Base-by-base conservation (phyloP, 2,113 vertebrate species). In the Pseudonaja textilis region DNA sequence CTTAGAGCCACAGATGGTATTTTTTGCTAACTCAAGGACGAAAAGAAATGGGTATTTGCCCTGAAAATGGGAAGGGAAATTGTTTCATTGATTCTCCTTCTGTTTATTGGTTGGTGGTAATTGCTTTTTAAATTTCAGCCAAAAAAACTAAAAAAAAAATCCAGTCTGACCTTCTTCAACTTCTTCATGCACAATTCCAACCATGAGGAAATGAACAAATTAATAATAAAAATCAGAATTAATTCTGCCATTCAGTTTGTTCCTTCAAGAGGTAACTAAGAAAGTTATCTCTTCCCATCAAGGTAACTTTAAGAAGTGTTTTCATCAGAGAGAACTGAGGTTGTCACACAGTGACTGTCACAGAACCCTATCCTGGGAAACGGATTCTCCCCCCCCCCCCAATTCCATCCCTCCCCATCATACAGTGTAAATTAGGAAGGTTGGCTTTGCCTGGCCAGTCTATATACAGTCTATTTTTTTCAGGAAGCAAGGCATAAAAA, bases 371-470 rank as follows among this genome's bases (percentile, higher is more conserved):
- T 20, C 18, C 3, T 81, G 34, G 6, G 7, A 81, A 81, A 18
- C 34, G 9, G 7, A 9, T 14, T 18, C 5, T 16, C 14, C 2
- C 2, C 2, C 6, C 1, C 11, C 26, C 3, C 54, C 0, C 20
- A 0, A 8, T 74, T 34, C 69, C 16, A 20, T 34, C 3, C 2
- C 18, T 81, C 18, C 34, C 34, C 7, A 22, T 42, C 74, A 42
- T 42, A 81, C 34, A 81, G 18, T 22, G 34, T 81, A 81, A 42
- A 81, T 42, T n/a, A 9, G 7, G 18, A 42, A 81, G n/a, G 5
- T 20, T 81, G 14, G n/a, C 2, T 34, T 81, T 20, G 69, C 34
- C 69, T 39, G n/a, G 16, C 14, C 16, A 7, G n/a, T n/a, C n/a
- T n/a, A n/a, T n/a, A 39, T 81, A 34, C 16, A 1, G 34, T 81